Evolutionary conservation across 2,888 invertebrate genomes (phyloP), one percentile per base, ranked within the genome.

Genomic region (Junonia oenone): DNA sequence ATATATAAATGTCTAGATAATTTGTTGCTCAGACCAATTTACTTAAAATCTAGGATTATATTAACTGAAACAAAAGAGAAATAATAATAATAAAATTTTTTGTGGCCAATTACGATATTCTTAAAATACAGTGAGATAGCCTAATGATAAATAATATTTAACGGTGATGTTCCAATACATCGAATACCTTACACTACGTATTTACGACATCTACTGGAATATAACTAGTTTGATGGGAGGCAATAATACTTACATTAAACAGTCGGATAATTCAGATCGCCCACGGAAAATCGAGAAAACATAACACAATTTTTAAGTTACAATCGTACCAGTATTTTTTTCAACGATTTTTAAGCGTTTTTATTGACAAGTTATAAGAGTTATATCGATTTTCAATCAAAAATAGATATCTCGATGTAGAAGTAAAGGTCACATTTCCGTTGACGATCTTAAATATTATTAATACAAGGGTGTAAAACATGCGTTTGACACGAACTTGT

Each of bases 1-100:
- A 57, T 19, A 60, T 38, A 52, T 58, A 62, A 47, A 56, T 51
- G 46, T 55, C 17, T 55, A 61, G 37, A 56, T 58, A 62, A 59
- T 51, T 56, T 56, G 53, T 52, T 52, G 54, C 40, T 57, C 55
- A 57, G 57, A 60, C 60, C 51, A 51, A 59, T 60, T 56, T 56
- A 51, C 53, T 59, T 59, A 59, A 47, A 35, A 33, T 46, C 45
- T 59, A 56, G 26, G 31, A 33, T 51, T 26, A 35, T 22, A 45
- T 31, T 27, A 19, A 47, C 17, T 46, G 38, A 46, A 38, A 22
- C n/a, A n/a, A n/a, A n/a, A n/a, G n/a, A n/a, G n/a, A 43, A 43
- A 50, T 14, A 37, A 55, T 40, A 31, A 17, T 14, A 19, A 31
- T 29, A 48, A 14, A 35, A 35, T 19, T 19, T 40, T n/a, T 53